Evolutionary conservation across 2,888 invertebrate species (phyloP).

Genomic region (Aspidiotus rigidus): DNA sequence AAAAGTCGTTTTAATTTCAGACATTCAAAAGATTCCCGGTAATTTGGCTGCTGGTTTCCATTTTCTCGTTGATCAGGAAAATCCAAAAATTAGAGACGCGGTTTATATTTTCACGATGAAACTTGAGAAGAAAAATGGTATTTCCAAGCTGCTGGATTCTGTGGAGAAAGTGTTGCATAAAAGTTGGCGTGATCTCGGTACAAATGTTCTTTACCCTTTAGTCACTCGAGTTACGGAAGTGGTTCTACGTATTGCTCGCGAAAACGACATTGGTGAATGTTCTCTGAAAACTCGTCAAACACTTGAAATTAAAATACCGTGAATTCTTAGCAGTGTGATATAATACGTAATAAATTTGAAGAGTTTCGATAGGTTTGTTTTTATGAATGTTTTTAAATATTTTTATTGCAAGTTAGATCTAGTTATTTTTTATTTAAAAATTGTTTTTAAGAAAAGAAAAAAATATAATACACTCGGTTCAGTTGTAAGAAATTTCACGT

Average conservation of each 20-base stretch:
- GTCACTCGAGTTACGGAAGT: slow-evolving; percentile 12
- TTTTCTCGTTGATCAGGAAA: slow-evolving; percentile 11
- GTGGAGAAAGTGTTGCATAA: slow-evolving; percentile 7
- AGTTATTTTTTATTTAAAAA: too few species aligned
- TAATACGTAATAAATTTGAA: too few species aligned
- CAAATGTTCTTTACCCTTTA: slow-evolving; percentile 10
- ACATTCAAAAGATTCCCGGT: slow-evolving; percentile 16
- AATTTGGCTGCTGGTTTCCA: slow-evolving; percentile 18
- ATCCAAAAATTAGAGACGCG: slow-evolving; percentile 17
- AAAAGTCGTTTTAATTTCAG: slow-evolving; percentile 12
- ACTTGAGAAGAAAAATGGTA: background rate
- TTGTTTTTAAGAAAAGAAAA: too few species aligned
- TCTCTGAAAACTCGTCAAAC: slow-evolving; percentile 1
- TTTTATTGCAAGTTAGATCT: too few species aligned
- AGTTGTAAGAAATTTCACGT: too few species aligned
- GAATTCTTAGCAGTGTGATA: background rate
- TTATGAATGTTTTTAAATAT: too few species aligned
- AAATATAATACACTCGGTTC: too few species aligned
- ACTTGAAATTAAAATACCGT: slow-evolving; percentile 6
- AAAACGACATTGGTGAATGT: slow-evolving; percentile 5
- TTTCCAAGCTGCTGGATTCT: background rate
- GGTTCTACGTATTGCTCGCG: slow-evolving; percentile 8
- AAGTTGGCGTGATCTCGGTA: slow-evolving; percentile 11
- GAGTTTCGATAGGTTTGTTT: too few species aligned
- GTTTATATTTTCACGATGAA: slow-evolving; percentile 13